A percentile compares a stretch with the other conserved stretches of the same genome.
Conservation (phyloP, 2,888 invertebrate species). For the Spisula solida region DNA sequence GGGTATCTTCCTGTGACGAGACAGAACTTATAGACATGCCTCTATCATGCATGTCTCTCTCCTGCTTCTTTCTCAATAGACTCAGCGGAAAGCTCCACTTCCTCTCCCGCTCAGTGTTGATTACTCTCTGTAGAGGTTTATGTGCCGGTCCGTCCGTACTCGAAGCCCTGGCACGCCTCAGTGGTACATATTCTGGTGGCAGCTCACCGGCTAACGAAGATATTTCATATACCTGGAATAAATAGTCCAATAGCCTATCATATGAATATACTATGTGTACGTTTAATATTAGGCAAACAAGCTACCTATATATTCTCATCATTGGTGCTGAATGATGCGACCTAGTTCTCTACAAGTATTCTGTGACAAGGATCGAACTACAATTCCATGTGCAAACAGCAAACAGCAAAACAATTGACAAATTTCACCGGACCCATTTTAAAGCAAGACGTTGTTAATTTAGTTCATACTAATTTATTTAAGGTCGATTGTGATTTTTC, state of each 20-base stretch:
- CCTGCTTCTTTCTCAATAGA: slow-evolving; percentile 41
- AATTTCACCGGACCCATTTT: no score
- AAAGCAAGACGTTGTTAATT: no score
- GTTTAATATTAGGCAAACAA: no score
- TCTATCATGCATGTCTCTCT: slow-evolving; percentile 16
- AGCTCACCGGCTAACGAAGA: slow-evolving; percentile 25
- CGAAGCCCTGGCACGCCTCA: slow-evolving; percentile 64
- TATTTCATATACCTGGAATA: not conserved
- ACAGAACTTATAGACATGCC: slow-evolving; percentile 7
- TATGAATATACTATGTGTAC: no score
- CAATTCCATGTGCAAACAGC: no score
- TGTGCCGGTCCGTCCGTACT: slow-evolving; percentile 51
- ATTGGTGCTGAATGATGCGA: no score
- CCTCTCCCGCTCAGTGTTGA: slow-evolving; percentile 63
- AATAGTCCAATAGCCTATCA: not conserved
- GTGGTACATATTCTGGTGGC: slow-evolving; percentile 72
- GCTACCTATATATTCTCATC: no score
- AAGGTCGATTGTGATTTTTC: no score
- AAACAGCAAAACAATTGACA: no score
- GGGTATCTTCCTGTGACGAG: slow-evolving; percentile 11
- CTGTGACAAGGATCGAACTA: no score
- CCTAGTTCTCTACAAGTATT: no score
- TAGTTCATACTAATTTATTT: no score
- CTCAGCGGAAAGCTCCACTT: slow-evolving; percentile 74
- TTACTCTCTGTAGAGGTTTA: slow-evolving; percentile 50